These are phyloP conservation scores for Heterohyrax brucei DNA, from an alignment of 2,797 vertebrate species.

Conservation along the genomic window DNA sequence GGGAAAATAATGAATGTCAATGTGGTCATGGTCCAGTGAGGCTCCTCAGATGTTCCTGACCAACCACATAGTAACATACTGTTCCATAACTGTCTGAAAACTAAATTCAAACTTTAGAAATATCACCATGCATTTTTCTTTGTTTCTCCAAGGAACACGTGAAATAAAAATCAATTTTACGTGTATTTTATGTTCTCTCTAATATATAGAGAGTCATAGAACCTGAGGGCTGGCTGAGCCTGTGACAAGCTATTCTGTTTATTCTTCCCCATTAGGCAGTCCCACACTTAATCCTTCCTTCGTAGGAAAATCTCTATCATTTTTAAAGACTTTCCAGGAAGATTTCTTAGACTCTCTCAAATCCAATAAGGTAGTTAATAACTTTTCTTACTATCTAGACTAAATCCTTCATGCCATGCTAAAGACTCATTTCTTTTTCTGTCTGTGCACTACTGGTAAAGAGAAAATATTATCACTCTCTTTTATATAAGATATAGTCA, in stretches of 20 bases:
- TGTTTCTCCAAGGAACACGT: conserved; percentile 79
- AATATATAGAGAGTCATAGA: conserved; percentile 18
- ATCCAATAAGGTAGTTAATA: conserved; percentile 81
- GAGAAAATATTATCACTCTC: conserved; percentile 3
- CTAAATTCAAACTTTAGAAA: conserved; percentile 55
- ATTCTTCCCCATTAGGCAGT: conserved; percentile 60
- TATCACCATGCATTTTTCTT: conserved; percentile 58
- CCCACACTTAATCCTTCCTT: conserved; percentile 78
- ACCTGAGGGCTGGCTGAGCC: conserved; percentile 34
- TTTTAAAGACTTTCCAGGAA: conserved; percentile 82
- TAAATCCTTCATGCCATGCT: conserved; percentile 76
- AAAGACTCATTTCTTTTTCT: conserved; percentile 71
- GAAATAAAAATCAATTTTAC: conserved; percentile 82
- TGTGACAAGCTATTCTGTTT: conserved; percentile 73
- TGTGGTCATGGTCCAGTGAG: not conserved
- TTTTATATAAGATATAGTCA: conserved; percentile 52
- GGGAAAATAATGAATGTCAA: conserved; percentile 71
- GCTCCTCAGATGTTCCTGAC: not conserved
- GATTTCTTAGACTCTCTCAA: conserved; percentile 73
- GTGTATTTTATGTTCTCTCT: conserved; percentile 56
- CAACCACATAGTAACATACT: not conserved
- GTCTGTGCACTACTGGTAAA: conserved; percentile 11
- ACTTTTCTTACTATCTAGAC: conserved; percentile 80
- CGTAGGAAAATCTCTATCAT: conserved; percentile 79
- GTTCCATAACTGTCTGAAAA: not conserved